Evolutionary conservation across 2,888 invertebrate species (phyloP).

Genomic region (Chesias legatella): DNA sequence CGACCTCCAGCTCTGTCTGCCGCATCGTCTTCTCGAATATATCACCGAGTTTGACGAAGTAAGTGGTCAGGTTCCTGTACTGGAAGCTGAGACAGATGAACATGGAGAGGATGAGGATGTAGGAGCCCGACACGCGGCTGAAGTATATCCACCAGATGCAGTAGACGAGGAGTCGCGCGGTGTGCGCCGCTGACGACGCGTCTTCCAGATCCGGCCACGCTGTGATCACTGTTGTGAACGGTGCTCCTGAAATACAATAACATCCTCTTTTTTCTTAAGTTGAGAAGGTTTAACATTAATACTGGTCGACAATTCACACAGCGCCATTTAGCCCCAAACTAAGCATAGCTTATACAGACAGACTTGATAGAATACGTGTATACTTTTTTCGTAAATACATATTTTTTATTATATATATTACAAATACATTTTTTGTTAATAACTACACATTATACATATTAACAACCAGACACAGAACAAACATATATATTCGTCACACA

Average conservation of each 20-base stretch:
- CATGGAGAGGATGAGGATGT: constrained; percentile 35
- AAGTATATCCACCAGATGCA: constrained; percentile 44
- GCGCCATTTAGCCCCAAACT: no score
- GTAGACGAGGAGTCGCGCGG: constrained; percentile 34
- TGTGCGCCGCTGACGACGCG: constrained; percentile 26
- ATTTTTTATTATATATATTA: no score
- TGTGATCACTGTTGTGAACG: constrained; percentile 44
- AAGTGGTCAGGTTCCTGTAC: constrained; percentile 35
- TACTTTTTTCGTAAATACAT: no score
- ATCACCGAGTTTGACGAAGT: constrained; percentile 29
- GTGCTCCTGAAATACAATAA: constrained; percentile 31
- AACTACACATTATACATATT: no score
- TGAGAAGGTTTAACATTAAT: no score
- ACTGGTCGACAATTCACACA: no score
- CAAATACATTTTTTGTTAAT: no score
- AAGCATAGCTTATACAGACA: no score
- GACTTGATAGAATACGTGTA: no score
- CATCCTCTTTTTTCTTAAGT: no score
- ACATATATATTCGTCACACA: no score
- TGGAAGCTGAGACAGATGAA: constrained; percentile 39
- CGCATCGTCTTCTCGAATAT: constrained; percentile 26
- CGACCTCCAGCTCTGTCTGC: constrained; percentile 36
- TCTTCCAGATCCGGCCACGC: constrained; percentile 48
- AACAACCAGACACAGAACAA: no score
- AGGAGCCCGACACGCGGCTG: constrained; percentile 30